Percentiles rank a stretch among this genome's conserved stretches.
These are phyloP conservation scores for Drosophila elegans DNA, from an alignment of 1,140 invertebrate genomes.

Conservation along the genomic window DNA sequence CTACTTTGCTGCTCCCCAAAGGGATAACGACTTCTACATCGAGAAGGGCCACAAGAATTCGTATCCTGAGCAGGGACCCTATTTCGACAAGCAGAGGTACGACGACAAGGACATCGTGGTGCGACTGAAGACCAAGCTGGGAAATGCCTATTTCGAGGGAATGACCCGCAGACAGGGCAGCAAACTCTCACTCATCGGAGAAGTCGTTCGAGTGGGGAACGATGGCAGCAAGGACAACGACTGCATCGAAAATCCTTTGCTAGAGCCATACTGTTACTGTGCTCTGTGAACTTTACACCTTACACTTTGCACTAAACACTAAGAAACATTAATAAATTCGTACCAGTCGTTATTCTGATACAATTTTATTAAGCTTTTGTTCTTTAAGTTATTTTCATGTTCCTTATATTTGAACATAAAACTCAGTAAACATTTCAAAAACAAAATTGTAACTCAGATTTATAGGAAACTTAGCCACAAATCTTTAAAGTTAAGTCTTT, in stretches of 20 bases:
- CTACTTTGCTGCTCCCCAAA: slow-evolving; percentile 1
- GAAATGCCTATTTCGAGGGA: slow-evolving; percentile 90
- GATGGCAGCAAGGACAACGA: slow-evolving; percentile 90
- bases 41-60: neutral
- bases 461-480: no score
- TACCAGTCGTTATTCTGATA: no score
- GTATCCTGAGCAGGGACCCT: slow-evolving; percentile 50
- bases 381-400: no score
- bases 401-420: no score
- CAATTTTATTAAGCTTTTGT: no score
- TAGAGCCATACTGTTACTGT: slow-evolving; percentile 89
- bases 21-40: neutral
- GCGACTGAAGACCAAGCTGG: slow-evolving; percentile 87
- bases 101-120: slow-evolving; percentile 79
- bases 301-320: neutral
- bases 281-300: neutral
- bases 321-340: neutral
- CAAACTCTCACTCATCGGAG: slow-evolving; percentile 86
- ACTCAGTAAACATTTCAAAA: no score
- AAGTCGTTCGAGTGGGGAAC: slow-evolving; percentile 89
- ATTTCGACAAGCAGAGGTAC: neutral
- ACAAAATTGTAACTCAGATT: no score
- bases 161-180: slow-evolving; percentile 86
- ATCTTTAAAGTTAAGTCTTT: no score
- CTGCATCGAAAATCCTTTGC: slow-evolving; percentile 89